Percentiles rank a stretch among this genome's conserved stretches.
phyloP scores from a whole-genome alignment of 2,888 invertebrate species.

The Drosophila setosimentum region DNA sequence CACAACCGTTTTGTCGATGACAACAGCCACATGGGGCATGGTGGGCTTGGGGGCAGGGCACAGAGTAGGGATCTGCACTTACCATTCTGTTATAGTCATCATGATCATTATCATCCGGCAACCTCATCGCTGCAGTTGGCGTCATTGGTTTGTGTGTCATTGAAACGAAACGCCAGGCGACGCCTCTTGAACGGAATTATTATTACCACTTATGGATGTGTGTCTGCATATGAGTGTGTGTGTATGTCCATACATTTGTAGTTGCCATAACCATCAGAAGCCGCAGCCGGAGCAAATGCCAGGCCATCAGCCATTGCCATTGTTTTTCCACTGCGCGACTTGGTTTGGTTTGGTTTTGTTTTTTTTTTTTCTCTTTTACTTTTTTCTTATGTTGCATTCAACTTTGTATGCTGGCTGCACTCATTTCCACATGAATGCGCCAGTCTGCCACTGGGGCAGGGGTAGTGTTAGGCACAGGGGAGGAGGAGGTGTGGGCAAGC shows the following conservation, averaged over 20 bases:
- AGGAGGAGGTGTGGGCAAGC: slow-evolving; percentile 11
- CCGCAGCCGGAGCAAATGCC: slow-evolving; percentile 46
- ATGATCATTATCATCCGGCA: slow-evolving; percentile 38
- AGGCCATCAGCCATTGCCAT: slow-evolving; percentile 61
- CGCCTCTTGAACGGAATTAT: slow-evolving; percentile 83
- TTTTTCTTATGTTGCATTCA: slow-evolving; percentile 57
- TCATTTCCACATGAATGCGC: slow-evolving; percentile 79
- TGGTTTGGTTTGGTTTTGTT: slow-evolving; percentile 55
- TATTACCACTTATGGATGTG: slow-evolving; percentile 80
- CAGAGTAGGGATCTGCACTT: slow-evolving; percentile 52
- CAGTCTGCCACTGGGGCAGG: slow-evolving; percentile 27
- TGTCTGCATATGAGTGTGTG: slow-evolving; percentile 5
- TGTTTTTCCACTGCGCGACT: slow-evolving; percentile 68
- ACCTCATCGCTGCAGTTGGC: slow-evolving; percentile 55
- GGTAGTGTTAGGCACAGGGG: slow-evolving; percentile 15
- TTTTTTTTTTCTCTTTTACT: slow-evolving; percentile 16
- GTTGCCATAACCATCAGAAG: slow-evolving; percentile 58
- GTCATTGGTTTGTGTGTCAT: slow-evolving; percentile 79
- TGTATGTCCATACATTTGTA: slow-evolving; percentile 22
- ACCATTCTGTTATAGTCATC: slow-evolving; percentile 43
- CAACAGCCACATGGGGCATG: slow-evolving; percentile 37
- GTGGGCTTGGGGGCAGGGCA: not conserved
- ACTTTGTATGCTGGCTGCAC: slow-evolving; percentile 73
- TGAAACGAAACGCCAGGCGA: slow-evolving; percentile 83
- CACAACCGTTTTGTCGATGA: slow-evolving; percentile 54